Base-by-base conservation (phyloP, 2,888 invertebrate species). In the Drosophila trichaetosa region DNA sequence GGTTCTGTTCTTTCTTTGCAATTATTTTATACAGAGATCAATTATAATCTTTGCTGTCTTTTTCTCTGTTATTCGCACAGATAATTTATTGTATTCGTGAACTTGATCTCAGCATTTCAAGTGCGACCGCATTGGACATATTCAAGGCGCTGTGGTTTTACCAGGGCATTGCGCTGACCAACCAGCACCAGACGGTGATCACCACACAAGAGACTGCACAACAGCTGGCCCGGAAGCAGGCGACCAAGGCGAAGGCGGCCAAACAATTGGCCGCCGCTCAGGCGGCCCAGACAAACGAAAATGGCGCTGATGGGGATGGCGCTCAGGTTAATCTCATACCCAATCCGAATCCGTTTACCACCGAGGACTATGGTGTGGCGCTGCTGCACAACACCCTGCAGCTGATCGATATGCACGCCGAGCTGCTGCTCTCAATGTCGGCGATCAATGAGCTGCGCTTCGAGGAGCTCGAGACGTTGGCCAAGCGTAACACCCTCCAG, bases 341-440 rank as follows among this genome's bases (percentile, higher is more conserved):
- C 34, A 91, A 90, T 63, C 83, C 91, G n/a, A 91, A 91, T 85
- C 93, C 93, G 36, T 93, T 93, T 63, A 93, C 93, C 46, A 92
- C 92, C 38, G 93, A 93, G 66, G 93, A 93, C 69, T 92, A 91
- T 67, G 90, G 93, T 62, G 91, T 92, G 46, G 93, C 93, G 10
- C 69, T 93, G 76, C 80, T 93, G 52, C 92, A 91, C 73, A 93
- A 93, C 69, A 91, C 93, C 4, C 81, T 93, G 27, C 93, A 93
- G 73, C 76, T 93, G 56, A 93, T 93, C 65, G 93, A 93, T 38
- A 93, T 93, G 93, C 92, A 93, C 34, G 93, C 93, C n/a, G 92
- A 92, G 72, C 81, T 92, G 57, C 76, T 93, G 60, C 80, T 93
- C 29, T 87, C 90, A 51, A 91, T 91, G 79, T 80, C 85, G 3